Evolutionary conservation across 2,888 invertebrate genomes (phyloP).

Genomic region (Heterodera filipjevi): DNA sequence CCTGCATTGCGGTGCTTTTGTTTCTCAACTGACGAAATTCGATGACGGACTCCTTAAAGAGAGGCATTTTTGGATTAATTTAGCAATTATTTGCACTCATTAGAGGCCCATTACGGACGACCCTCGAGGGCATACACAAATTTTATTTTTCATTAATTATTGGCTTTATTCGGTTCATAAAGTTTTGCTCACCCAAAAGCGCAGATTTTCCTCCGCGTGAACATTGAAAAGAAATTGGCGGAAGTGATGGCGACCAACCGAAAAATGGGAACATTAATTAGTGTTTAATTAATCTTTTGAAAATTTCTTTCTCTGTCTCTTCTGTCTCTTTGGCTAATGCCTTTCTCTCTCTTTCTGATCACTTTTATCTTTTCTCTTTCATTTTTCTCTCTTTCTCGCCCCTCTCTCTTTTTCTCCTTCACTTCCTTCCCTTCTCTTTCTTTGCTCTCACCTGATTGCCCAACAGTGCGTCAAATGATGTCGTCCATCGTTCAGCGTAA

Average conservation of each 20-base stretch:
- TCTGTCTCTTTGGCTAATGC: no score
- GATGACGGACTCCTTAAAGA: conserved; percentile 38
- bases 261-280: background rate
- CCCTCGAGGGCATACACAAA: background rate
- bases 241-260: conserved; percentile 63
- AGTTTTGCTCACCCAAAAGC: conserved; percentile 58
- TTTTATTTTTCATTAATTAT: no score
- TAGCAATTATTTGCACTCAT: background rate
- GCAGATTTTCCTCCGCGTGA: conserved; percentile 63
- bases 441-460: conserved; percentile 52
- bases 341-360: no score
- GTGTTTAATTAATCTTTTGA: no score
- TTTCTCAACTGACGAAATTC: conserved; percentile 53
- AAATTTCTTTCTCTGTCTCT: no score
- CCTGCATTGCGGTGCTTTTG: conserved; percentile 53
- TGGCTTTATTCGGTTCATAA: no score
- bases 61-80: background rate
- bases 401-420: no score
- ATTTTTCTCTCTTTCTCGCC: no score
- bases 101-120: background rate
- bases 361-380: no score
- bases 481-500: conserved; percentile 62
- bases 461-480: conserved; percentile 59
- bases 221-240: conserved; percentile 59
- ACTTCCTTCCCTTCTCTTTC: background rate